Base-by-base conservation (phyloP, 2,113 vertebrate species). In the Nymphicus hollandicus region DNA sequence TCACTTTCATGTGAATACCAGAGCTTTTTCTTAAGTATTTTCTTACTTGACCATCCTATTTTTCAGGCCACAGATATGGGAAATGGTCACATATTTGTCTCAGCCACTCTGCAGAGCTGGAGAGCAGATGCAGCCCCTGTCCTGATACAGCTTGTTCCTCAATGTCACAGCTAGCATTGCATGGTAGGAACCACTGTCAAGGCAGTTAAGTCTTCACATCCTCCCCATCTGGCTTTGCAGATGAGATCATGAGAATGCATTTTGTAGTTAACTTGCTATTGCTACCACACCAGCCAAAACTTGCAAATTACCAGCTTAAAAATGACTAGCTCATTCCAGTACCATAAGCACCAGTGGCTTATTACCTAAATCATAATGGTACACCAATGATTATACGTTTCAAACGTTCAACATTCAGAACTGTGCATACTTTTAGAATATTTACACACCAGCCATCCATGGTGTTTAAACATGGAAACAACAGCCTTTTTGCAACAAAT, bases 321-420 rank as follows among this genome's bases (percentile, higher is more conserved):
- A 92, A 72, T 43, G 1, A 39, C 18, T 61, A 47, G 20, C 18
- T 89, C 8, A 9, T 77, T 81, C n/a, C 37, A 74, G 53, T 50
- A 82, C 20, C 14, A 3, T 63, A 44, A 58, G 14, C 23, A 33
- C 13, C 43, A 37, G 44, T 56, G 33, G 22, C 11, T 86, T 14
- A 63, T 78, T 70, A 49, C 31, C 41, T 71, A 78, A 69, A n/a
- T 74, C 19, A 39, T 46, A 69, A 78, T 50, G 37, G 19, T 47
- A 63, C 31, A 79, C 22, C 37, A 66, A 53, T 58, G n/a, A 53
- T 73, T 52, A 41, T 25, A 53, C 16, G 41, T 84, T 92, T 81
- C 49, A 89, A 74, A 89, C 18, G 14, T 64, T 85, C 47, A 78
- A 37, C 84, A 81, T 63, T 78, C 55, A 84, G 43, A 81, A 23